A percentile compares a stretch with the other conserved stretches of the same genome.
Conservation (phyloP, 2,888 invertebrate species). For the Lithophane ornitopus region DNA sequence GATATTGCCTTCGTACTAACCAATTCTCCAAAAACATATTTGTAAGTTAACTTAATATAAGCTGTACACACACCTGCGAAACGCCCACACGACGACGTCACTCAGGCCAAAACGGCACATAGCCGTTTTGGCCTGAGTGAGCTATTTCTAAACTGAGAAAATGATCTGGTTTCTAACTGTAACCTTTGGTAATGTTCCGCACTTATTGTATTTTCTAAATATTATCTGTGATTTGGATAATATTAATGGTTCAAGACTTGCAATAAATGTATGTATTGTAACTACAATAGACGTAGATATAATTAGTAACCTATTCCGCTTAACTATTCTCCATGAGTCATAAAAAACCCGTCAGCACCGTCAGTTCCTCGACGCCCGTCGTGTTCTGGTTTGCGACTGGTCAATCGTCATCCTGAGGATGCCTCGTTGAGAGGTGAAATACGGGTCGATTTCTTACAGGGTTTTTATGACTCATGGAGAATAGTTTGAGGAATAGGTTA, state of each 20-base stretch:
- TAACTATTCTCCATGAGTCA: too few species aligned
- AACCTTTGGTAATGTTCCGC: background rate
- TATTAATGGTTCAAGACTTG: background rate
- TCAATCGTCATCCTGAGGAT: too few species aligned
- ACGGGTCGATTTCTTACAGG: too few species aligned
- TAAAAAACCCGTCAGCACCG: too few species aligned
- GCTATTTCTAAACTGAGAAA: background rate
- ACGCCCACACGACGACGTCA: slow-evolving; percentile 17
- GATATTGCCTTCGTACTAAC: background rate
- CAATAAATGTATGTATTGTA: background rate
- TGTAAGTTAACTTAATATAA: slow-evolving; percentile 9
- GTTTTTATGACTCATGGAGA: too few species aligned
- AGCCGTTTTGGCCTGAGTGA: background rate
- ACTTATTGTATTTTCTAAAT: background rate
- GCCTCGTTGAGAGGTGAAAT: too few species aligned
- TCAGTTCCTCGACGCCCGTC: too few species aligned
- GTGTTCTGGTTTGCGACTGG: too few species aligned
- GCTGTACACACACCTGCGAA: background rate
- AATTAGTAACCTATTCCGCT: too few species aligned
- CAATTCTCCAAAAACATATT: slow-evolving; percentile 15
- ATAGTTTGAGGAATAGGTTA: too few species aligned
- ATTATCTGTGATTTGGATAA: background rate
- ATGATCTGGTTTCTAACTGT: background rate
- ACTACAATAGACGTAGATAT: too few species aligned
- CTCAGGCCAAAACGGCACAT: too few species aligned